Conservation (phyloP, 1,140 invertebrate species). For the Drosophila pachea region DNA sequence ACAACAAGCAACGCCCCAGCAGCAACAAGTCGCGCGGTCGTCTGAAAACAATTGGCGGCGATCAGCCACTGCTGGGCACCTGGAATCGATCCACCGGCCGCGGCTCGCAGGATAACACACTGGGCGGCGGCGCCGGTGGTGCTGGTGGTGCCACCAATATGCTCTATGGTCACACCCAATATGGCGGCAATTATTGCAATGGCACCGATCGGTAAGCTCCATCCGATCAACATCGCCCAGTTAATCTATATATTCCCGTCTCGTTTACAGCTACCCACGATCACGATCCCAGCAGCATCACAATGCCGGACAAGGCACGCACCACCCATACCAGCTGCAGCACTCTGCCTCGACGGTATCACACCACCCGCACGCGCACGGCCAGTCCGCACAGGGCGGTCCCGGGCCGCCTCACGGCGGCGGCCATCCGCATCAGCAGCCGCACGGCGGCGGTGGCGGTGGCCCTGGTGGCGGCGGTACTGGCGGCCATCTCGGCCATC, state of each 20-base stretch:
- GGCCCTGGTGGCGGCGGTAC: conserved; percentile 17
- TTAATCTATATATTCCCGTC: background rate
- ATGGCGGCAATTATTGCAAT: conserved; percentile 77
- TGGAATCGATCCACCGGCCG: conserved; percentile 75
- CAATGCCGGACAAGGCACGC: conserved; percentile 49
- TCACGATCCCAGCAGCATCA: conserved; percentile 73
- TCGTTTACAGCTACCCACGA: conserved; percentile 57
- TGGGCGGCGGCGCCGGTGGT: conserved; percentile 30
- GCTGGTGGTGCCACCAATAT: conserved; percentile 48
- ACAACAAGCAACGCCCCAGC: conserved; percentile 81
- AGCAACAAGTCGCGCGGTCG: conserved; percentile 82
- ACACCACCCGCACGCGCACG: conserved; percentile 69
- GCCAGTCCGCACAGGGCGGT: conserved; percentile 47
- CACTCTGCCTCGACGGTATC: conserved; percentile 69
- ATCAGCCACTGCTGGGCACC: conserved; percentile 74
- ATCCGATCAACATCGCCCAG: background rate
- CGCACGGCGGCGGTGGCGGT: conserved; percentile 44
- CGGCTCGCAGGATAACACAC: conserved; percentile 77
- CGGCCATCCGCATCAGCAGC: conserved; percentile 56
- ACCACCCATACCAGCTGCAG: conserved; percentile 69
- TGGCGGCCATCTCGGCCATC: no score
- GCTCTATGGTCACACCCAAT: conserved; percentile 67
- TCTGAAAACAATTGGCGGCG: conserved; percentile 80
- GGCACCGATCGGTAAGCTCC: conserved; percentile 75
- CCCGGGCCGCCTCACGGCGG: conserved; percentile 49